These are phyloP conservation scores for Littorina saxatilis DNA, from an alignment of 1,140 invertebrate species.

Conservation along the genomic window DNA sequence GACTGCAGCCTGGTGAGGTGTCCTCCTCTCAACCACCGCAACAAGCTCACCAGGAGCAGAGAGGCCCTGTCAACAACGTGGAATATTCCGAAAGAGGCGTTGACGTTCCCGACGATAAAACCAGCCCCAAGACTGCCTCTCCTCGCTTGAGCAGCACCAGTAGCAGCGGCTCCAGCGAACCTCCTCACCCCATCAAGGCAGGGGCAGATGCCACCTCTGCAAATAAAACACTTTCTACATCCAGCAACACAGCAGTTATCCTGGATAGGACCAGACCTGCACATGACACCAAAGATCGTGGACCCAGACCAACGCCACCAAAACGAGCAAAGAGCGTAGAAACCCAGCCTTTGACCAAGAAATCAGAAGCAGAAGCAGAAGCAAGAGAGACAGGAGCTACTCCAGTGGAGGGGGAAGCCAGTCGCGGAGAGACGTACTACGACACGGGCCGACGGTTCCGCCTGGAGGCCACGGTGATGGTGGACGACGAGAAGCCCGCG, in stretches of 20 bases:
- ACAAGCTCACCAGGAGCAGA: neutral
- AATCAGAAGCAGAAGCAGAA: no score
- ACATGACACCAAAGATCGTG: no score
- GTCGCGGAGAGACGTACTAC: neutral
- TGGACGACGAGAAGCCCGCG: constrained; percentile 11
- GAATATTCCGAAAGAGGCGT: constrained; percentile 3
- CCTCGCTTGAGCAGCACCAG: neutral
- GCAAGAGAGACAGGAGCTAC: no score
- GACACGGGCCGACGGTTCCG: constrained; percentile 24
- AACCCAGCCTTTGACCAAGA: no score
- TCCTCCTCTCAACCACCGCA: neutral
- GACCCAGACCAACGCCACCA: no score
- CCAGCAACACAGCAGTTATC: no score
- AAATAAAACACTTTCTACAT: no score
- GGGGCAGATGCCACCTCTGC: no score
- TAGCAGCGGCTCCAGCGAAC: neutral
- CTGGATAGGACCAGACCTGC: no score
- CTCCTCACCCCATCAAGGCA: no score
- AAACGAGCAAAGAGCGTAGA: no score
- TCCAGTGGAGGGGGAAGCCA: neutral
- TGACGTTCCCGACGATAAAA: neutral
- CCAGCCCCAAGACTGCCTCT: neutral
- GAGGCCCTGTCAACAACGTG: neutral
- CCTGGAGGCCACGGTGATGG: constrained; percentile 28
- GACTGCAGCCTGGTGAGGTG: neutral